phyloP scores from a whole-genome alignment of 2,113 vertebrate species.

The Pyrgilauda ruficollis region DNA sequence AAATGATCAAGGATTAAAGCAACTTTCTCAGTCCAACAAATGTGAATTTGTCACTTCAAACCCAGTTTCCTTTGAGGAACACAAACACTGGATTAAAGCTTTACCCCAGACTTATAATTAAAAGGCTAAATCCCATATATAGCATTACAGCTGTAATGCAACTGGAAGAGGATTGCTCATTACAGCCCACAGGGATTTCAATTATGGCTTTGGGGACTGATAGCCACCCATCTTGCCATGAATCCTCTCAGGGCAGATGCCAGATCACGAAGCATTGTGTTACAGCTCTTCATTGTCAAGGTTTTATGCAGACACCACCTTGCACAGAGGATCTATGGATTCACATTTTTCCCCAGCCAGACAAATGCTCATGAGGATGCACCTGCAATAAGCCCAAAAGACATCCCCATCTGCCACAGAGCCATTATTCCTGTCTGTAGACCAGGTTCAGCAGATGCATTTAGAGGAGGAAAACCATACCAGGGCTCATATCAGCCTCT shows the following conservation, averaged over 20 bases:
- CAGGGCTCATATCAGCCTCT: neutral
- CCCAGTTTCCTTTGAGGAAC: constrained; percentile 39
- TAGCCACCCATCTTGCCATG: constrained; percentile 26
- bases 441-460: neutral
- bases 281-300: constrained; percentile 2
- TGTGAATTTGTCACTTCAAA: constrained; percentile 43
- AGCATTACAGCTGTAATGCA: constrained; percentile 52
- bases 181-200: constrained; percentile 27
- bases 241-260: constrained; percentile 24
- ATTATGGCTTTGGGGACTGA: constrained; percentile 15
- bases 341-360: neutral
- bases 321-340: neutral
- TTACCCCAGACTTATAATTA: constrained; percentile 62
- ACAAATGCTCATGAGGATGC: neutral
- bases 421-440: neutral
- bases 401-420: neutral
- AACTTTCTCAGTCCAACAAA: neutral
- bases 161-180: constrained; percentile 61
- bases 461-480: neutral
- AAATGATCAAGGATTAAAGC: neutral
- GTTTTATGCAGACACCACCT: neutral
- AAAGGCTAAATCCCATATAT: constrained; percentile 60
- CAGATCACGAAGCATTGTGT: neutral
- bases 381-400: neutral
- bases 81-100: constrained; percentile 48